Evolutionary conservation across 2,113 vertebrate genomes (phyloP).

Genomic region (Clupea harengus): DNA sequence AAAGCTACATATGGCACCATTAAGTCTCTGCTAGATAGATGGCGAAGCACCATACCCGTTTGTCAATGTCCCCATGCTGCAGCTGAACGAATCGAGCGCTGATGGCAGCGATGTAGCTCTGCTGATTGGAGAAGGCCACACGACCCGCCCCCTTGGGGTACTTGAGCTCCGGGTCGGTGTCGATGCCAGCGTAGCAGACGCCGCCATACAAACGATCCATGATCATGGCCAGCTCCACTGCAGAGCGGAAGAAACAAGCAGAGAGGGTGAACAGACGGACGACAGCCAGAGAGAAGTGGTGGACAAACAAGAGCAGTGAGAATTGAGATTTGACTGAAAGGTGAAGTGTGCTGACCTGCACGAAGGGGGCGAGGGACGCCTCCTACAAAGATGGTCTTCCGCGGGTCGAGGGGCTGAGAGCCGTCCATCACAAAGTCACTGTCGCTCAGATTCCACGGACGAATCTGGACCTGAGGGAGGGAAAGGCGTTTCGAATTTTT

Average conservation of each 20-base stretch:
- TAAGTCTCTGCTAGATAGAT: background rate
- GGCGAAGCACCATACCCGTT: slow-evolving; percentile 75
- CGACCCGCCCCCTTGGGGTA: slow-evolving; percentile 96
- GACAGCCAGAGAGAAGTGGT: background rate
- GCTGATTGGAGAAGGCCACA: slow-evolving; percentile 98
- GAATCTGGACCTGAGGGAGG: slow-evolving; percentile 87
- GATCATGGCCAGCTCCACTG: slow-evolving; percentile 97
- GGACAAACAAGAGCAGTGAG: background rate
- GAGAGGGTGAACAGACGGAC: background rate
- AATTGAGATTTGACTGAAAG: background rate
- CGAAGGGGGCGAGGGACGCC: slow-evolving; percentile 92
- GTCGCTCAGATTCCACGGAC: slow-evolving; percentile 96
- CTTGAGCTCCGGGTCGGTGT: slow-evolving; percentile 96
- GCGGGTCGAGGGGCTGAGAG: slow-evolving; percentile 93
- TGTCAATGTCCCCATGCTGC: slow-evolving; percentile 97
- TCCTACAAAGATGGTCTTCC: slow-evolving; percentile 98
- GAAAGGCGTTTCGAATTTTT: background rate
- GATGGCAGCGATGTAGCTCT: slow-evolving; percentile 98
- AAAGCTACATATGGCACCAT: background rate
- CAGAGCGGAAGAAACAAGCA: slow-evolving; percentile 30
- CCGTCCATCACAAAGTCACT: slow-evolving; percentile 99
- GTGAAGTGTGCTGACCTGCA: slow-evolving; percentile 75
- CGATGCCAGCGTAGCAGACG: slow-evolving; percentile 96
- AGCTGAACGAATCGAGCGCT: slow-evolving; percentile 98
- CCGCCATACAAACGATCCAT: slow-evolving; percentile 98